phyloP scores from a whole-genome alignment of 2,797 vertebrate species.

The Liparis tanakae region DNA sequence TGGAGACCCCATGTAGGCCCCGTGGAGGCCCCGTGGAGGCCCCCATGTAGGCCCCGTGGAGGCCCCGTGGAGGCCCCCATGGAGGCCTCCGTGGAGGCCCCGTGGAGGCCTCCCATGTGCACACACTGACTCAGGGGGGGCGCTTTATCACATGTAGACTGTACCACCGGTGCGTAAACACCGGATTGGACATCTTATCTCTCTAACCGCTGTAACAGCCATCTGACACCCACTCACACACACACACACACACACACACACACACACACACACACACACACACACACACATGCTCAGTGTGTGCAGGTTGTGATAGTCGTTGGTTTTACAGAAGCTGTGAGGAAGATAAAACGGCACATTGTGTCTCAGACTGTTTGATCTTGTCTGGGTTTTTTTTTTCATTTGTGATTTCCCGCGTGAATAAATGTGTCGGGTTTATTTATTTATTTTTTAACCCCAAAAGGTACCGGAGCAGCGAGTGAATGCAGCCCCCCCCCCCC shows the following conservation, averaged over 20 bases:
- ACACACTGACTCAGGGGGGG: conserved; percentile 44
- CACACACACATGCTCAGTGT: conserved; percentile 19
- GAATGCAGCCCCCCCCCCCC: conserved; percentile 58
- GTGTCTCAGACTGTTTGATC: conserved; percentile 27
- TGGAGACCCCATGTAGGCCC: too few species aligned
- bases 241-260: background rate
- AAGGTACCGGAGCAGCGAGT: conserved; percentile 44
- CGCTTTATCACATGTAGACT: conserved; percentile 64
- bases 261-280: conserved; percentile 32
- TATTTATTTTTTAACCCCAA: conserved; percentile 28
- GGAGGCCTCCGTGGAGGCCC: too few species aligned
- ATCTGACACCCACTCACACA: conserved; percentile 35
- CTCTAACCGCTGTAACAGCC: conserved; percentile 69
- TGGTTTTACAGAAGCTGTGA: conserved; percentile 22
- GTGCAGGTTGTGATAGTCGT: conserved; percentile 44
- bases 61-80: too few species aligned
- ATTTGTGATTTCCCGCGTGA: conserved; percentile 46
- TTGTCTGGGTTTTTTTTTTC: conserved; percentile 40
- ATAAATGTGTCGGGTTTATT: conserved; percentile 17
- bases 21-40: too few species aligned
- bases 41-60: too few species aligned
- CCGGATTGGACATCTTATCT: conserved; percentile 79
- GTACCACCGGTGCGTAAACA: conserved; percentile 70
- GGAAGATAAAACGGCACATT: conserved; percentile 23
- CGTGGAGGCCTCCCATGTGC: conserved; percentile 34